Evolutionary conservation across 2,797 vertebrate genomes (phyloP).

Genomic region (Euphonia xanthogaster): DNA sequence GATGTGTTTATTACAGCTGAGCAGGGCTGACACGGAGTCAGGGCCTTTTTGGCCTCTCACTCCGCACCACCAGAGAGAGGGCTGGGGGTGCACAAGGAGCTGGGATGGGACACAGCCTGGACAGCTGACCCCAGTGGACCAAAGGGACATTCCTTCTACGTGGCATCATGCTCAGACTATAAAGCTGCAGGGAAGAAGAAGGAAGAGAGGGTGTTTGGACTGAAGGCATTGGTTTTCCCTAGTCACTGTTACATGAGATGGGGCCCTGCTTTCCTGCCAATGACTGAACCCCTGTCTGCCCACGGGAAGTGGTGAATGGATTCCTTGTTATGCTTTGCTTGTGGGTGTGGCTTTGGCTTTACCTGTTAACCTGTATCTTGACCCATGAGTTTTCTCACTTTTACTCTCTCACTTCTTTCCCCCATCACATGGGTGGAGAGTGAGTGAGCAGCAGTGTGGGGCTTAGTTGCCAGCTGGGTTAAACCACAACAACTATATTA

Average conservation of each 20-base stretch:
- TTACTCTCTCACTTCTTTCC: not conserved
- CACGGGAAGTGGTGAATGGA: not conserved
- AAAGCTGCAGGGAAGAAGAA: not conserved
- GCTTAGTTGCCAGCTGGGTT: not conserved
- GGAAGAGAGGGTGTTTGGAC: not conserved
- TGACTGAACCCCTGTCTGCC: fast-evolving
- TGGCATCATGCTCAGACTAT: not conserved
- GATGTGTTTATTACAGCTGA: too few relatives aligned
- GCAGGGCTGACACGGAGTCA: not conserved
- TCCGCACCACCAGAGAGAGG: fast-evolving
- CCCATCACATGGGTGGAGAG: fast-evolving
- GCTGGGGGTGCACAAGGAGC: not conserved
- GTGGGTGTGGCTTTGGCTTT: not conserved
- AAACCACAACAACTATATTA: not conserved
- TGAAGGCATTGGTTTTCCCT: not conserved
- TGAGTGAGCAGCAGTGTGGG: not conserved
- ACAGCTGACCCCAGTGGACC: fast-evolving
- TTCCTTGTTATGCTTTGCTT: not conserved
- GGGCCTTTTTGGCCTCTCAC: not conserved
- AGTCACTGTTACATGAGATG: fast-evolving
- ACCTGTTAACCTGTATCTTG: not conserved
- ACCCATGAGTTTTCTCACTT: not conserved
- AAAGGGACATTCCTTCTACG: not conserved
- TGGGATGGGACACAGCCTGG: not conserved
- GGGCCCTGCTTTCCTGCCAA: not conserved